Evolutionary conservation across 1,140 invertebrate genomes (phyloP).

Genomic region (Caerostris darwini): DNA sequence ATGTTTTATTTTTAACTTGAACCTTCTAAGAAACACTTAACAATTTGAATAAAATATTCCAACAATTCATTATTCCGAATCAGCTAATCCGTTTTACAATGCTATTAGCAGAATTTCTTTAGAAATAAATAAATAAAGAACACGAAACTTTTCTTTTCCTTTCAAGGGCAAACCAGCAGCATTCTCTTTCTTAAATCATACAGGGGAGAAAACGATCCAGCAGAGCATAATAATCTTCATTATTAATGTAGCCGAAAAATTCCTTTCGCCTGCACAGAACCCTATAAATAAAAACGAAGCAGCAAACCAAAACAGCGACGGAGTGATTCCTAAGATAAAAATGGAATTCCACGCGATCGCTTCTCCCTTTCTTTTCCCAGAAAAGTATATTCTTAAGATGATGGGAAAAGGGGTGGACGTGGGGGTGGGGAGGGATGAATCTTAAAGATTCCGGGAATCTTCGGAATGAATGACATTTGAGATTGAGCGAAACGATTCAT

Average conservation of each 20-base stretch:
- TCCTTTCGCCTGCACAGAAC: not conserved
- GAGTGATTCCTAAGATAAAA: not conserved
- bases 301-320: not conserved
- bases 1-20: too few species aligned
- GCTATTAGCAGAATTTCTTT: not conserved
- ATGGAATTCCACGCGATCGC: not conserved
- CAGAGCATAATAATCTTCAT: slow-evolving; percentile 13
- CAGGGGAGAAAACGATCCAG: not conserved
- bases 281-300: not conserved
- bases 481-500: slow-evolving; percentile 42
- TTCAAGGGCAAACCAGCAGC: not conserved
- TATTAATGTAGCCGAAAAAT: slow-evolving; percentile 21
- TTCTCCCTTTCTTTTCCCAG: not conserved
- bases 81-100: not conserved
- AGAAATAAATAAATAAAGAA: not conserved
- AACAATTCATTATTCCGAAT: not conserved
- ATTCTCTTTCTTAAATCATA: not conserved
- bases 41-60: slow-evolving; percentile 6
- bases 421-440: not conserved
- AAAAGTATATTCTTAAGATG: not conserved
- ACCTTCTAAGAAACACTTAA: not conserved
- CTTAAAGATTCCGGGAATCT: slow-evolving; percentile 33
- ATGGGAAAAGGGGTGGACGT: not conserved
- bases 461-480: slow-evolving; percentile 64
- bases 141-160: not conserved